A percentile compares a stretch with the other conserved stretches of the same genome.
Evolutionary conservation across 2,797 vertebrate genomes (phyloP).

Genomic region (Cryptoblepharus egeriae): DNA sequence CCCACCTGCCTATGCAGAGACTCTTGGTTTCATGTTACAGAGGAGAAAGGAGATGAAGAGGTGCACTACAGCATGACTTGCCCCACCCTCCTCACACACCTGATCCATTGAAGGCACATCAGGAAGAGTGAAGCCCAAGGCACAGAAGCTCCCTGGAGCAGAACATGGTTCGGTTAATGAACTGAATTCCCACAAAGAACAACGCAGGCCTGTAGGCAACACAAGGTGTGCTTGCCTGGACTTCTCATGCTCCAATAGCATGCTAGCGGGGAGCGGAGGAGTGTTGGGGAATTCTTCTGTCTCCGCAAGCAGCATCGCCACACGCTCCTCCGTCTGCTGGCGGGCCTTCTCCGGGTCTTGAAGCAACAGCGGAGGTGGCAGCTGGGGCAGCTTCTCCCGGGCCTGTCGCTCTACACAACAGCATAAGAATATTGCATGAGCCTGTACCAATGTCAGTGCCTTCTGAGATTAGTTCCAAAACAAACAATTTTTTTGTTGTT

Average conservation of each 20-base stretch:
- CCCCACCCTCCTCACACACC: constrained; percentile 70
- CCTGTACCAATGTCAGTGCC: neutral
- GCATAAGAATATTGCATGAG: neutral
- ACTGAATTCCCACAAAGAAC: constrained; percentile 88
- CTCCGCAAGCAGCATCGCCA: constrained; percentile 81
- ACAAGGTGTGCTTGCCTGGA: constrained; percentile 48
- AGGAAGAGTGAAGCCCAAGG: constrained; percentile 77
- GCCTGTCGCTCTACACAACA: constrained; percentile 77
- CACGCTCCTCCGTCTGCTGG: constrained; percentile 82
- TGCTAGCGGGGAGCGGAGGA: constrained; percentile 79
- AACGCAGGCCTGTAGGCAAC: constrained; percentile 47
- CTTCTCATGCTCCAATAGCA: constrained; percentile 66
- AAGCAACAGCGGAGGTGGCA: constrained; percentile 83
- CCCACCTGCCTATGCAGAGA: too few species aligned
- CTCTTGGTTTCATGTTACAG: too few species aligned
- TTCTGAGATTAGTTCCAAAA: too few species aligned
- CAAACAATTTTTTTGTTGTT: too few species aligned
- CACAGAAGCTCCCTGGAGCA: constrained; percentile 77
- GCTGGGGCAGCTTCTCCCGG: constrained; percentile 61
- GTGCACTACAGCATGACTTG: too few species aligned
- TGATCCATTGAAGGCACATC: constrained; percentile 68
- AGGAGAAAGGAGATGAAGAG: too few species aligned
- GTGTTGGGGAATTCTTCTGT: constrained; percentile 74
- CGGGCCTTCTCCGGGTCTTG: constrained; percentile 80
- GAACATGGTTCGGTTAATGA: constrained; percentile 68